A percentile compares a stretch with the other conserved stretches of the same genome.
phyloP scores from a whole-genome alignment of 2,797 vertebrate genomes.

The Gallinago solitaria region DNA sequence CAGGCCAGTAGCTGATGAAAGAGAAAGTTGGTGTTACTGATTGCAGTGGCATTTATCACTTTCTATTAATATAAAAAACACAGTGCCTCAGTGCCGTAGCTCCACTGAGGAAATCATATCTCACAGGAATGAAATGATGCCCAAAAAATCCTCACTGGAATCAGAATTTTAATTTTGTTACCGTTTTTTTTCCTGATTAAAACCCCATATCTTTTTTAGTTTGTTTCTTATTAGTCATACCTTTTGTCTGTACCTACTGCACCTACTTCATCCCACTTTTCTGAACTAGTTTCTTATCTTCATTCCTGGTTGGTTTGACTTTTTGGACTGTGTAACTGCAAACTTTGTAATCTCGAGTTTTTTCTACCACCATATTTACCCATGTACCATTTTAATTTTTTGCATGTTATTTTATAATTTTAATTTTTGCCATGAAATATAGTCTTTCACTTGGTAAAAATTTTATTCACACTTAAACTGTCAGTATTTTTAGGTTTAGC shows the following conservation, averaged over 20 bases:
- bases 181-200: neutral
- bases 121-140: neutral
- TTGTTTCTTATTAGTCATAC: neutral
- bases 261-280: neutral
- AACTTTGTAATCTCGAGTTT: neutral
- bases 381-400: neutral
- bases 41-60: constrained; percentile 46
- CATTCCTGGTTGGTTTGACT: neutral
- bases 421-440: neutral
- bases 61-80: neutral
- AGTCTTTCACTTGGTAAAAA: neutral
- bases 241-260: neutral
- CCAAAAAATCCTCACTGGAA: neutral
- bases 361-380: neutral
- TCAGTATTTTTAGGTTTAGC: neutral
- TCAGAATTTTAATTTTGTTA: neutral
- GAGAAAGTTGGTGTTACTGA: constrained; percentile 42
- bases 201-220: neutral
- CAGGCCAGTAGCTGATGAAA: constrained; percentile 59
- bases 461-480: neutral
- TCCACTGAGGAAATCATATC: neutral
- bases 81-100: neutral
- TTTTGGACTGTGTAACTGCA: neutral
- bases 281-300: neutral
- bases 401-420: neutral